Conservation (phyloP, 23 tunicate genomes). For the Trididemnum nubilum region DNA sequence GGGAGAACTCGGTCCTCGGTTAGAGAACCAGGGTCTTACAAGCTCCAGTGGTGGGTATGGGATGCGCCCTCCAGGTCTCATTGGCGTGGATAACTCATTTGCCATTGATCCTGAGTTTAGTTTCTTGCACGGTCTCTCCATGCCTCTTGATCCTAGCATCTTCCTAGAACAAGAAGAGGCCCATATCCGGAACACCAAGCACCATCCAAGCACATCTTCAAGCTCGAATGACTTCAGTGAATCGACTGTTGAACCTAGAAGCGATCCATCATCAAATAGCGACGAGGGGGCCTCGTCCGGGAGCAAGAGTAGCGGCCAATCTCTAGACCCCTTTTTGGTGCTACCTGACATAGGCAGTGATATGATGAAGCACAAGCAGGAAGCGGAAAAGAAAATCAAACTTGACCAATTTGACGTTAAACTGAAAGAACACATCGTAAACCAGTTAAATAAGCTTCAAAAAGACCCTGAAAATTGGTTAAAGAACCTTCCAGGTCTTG, state of each 20-base stretch:
- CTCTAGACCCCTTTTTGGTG: background rate
- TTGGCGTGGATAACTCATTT: constrained; percentile 68
- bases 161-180: background rate
- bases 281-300: constrained; percentile 1
- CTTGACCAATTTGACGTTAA: background rate
- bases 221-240: background rate
- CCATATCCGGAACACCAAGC: background rate
- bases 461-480: constrained; percentile 1
- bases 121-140: constrained; percentile 58
- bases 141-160: background rate
- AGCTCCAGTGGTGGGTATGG: background rate
- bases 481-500: background rate
- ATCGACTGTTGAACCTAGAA: background rate
- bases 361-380: background rate
- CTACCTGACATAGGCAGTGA: constrained; percentile 29
- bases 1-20: background rate
- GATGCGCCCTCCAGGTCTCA: background rate
- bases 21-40: background rate
- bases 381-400: background rate
- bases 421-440: background rate
- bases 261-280: constrained; percentile 15
- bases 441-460: background rate
- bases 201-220: background rate
- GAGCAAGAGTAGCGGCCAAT: background rate
- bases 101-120: constrained; percentile 68